phyloP scores from a whole-genome alignment of 2,797 vertebrate genomes.

The Dromococcyx pavoninus region DNA sequence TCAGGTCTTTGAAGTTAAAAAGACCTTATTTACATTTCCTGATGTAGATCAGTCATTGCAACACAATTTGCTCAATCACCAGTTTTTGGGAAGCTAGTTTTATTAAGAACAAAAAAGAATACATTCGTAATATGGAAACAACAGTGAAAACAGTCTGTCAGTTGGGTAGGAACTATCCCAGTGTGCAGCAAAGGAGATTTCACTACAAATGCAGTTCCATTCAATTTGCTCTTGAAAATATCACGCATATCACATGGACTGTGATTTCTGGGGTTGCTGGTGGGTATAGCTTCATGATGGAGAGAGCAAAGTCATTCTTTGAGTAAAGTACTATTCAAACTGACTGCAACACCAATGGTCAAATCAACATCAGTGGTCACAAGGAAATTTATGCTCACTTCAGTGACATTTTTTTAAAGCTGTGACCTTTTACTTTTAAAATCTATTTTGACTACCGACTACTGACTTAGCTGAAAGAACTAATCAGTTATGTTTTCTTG shows the following conservation, averaged over 20 bases:
- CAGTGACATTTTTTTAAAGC: neutral
- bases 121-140: neutral
- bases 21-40: slow-evolving; percentile 37
- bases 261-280: neutral
- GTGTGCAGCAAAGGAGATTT: neutral
- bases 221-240: neutral
- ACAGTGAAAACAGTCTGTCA: neutral
- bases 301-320: neutral
- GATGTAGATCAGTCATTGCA: neutral
- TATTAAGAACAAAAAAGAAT: neutral
- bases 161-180: neutral
- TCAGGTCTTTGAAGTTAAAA: slow-evolving; percentile 19
- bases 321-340: neutral
- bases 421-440: neutral
- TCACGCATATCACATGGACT: neutral
- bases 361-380: too few species aligned
- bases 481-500: neutral
- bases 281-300: accelerated
- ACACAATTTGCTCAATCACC: neutral
- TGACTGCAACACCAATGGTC: accelerated
- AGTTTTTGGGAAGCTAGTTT: neutral
- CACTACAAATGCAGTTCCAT: neutral
- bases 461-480: neutral
- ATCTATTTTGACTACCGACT: neutral
- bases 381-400: neutral